phyloP scores from a whole-genome alignment of 1,140 invertebrate genomes.

The Drosophila ohnishii region DNA sequence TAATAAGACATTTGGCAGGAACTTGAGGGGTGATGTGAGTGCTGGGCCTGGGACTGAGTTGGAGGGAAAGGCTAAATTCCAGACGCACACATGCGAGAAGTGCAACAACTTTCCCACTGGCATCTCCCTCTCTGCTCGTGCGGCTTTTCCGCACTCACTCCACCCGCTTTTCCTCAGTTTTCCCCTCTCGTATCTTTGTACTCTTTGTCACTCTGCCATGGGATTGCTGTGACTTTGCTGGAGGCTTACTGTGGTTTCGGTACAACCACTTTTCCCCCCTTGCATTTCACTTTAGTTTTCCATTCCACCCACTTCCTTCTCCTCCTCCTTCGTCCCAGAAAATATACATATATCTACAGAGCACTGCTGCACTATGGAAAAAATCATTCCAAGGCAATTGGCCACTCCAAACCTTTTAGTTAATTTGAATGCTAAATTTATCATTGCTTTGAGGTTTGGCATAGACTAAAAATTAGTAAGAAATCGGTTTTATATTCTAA shows the following conservation, averaged over 20 bases:
- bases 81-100: conserved; percentile 36
- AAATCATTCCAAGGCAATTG: neutral
- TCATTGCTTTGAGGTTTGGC: neutral
- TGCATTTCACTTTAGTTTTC: conserved; percentile 8
- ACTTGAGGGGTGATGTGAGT: too few relatives aligned
- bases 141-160: conserved; percentile 3
- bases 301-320: neutral
- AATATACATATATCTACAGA: conserved; percentile 5
- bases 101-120: conserved; percentile 35
- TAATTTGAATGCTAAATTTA: conserved; percentile 1
- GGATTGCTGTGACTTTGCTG: conserved; percentile 32
- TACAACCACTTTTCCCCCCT: conserved; percentile 5
- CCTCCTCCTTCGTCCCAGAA: neutral
- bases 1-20: conserved; percentile 6
- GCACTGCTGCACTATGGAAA: conserved; percentile 22
- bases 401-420: neutral
- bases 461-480: neutral
- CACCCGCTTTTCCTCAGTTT: neutral
- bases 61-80: conserved; percentile 13
- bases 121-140: conserved; percentile 1
- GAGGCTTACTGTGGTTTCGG: conserved; percentile 23
- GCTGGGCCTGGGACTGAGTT: neutral
- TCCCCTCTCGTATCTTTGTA: neutral
- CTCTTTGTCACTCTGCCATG: conserved; percentile 29
- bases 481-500: neutral